Evolutionary conservation across 2,113 vertebrate species (phyloP).

Genomic region (Barnardius zonarius): DNA sequence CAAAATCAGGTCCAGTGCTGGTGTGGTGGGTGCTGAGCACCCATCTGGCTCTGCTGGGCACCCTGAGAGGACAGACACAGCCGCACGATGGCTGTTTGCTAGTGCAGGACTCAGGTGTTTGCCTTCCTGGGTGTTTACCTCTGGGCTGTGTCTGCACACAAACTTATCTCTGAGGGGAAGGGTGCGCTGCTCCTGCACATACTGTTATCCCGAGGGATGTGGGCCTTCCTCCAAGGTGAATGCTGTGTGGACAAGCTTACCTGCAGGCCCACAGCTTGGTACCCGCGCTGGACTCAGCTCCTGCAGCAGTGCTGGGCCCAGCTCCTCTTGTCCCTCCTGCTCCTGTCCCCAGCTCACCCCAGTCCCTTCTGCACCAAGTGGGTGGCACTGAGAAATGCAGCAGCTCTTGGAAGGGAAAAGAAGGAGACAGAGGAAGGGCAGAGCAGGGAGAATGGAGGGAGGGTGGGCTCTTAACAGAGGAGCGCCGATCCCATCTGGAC

Average conservation of each 20-base stretch:
- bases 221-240: background rate
- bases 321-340: background rate
- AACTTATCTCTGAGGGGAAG: background rate
- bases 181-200: background rate
- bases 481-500: background rate
- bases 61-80: background rate
- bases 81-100: accelerated
- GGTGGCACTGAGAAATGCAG: background rate
- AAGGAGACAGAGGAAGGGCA: background rate
- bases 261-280: accelerated
- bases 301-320: accelerated
- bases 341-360: background rate
- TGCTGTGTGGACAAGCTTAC: accelerated
- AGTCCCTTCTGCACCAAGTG: background rate
- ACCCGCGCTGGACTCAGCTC: accelerated
- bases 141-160: background rate
- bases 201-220: background rate
- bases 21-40: accelerated
- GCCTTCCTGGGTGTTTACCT: background rate
- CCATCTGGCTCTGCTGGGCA: background rate
- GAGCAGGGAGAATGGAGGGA: background rate
- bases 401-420: background rate
- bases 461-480: background rate
- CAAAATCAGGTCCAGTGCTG: accelerated
- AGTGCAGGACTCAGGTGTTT: background rate